These are phyloP conservation scores for Pedicia rivosa DNA, from an alignment of 2,888 invertebrate genomes.

Conservation along the genomic window DNA sequence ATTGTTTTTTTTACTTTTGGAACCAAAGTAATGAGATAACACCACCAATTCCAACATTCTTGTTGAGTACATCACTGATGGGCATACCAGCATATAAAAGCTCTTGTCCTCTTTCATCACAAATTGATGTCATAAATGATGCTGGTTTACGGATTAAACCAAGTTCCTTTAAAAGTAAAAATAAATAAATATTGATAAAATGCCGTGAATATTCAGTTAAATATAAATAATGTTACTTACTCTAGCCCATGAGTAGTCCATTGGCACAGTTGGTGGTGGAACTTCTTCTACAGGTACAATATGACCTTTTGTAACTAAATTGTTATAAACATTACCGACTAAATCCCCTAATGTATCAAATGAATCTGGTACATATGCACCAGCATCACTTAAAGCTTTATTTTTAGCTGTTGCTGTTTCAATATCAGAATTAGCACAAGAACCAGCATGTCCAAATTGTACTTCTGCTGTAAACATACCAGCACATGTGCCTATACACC, in stretches of 20 bases:
- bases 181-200: conserved; percentile 5
- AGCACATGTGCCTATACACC: conserved; percentile 93
- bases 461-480: conserved; percentile 81
- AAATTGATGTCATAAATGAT: conserved; percentile 98
- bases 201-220: not conserved
- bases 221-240: conserved; percentile 4
- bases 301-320: conserved; percentile 62
- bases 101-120: conserved; percentile 97
- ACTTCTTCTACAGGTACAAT: conserved; percentile 82
- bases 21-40: conserved; percentile 97
- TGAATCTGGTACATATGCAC: conserved; percentile 80
- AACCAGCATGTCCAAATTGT: conserved; percentile 98
- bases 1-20: conserved; percentile 47
- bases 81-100: conserved; percentile 91
- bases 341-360: conserved; percentile 82
- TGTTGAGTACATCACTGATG: conserved; percentile 73
- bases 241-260: conserved; percentile 97
- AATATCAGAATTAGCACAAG: conserved; percentile 83
- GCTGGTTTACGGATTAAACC: conserved; percentile 97
- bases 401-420: conserved; percentile 95
- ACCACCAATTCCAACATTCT: conserved; percentile 94
- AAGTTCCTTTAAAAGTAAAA: conserved; percentile 48
- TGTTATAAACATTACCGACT: conserved; percentile 55
- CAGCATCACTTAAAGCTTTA: conserved; percentile 59
- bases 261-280: conserved; percentile 98